Base-by-base conservation (phyloP, 2,113 vertebrate species). In the Podarcis cretensis region DNA sequence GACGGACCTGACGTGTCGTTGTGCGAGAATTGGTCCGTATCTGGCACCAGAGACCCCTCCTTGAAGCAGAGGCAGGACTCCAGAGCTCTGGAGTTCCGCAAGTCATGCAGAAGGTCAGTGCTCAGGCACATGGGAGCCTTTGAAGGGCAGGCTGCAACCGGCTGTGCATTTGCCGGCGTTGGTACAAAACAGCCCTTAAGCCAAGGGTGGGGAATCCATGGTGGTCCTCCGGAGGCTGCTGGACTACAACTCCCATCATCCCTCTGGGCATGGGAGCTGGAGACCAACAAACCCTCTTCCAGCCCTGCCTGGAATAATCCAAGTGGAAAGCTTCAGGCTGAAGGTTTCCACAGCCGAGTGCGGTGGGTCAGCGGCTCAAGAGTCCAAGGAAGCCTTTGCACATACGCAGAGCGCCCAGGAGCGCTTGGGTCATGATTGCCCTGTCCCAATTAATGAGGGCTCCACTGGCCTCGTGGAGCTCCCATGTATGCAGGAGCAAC, bases 1-100 rank as follows among this genome's bases (percentile, higher is more conserved):
- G 4, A 21, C 35, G 6, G 2, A 23, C 25, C 14, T 27, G 25
- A 30, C 14, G 4, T 13, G 0, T 12, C 0, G 14, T 5, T 21
- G 2, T 10, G 32, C 16, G 48, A 6, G 6, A 20, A 18, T 4
- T 13, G 48, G 20, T 63, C 71, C n/a, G 2, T 12, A 57, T 13
- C 48, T 4, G 35, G 54, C 6, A 10, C n/a, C 48, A 2, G 48
- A 54, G 48, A 54, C 48, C 48, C 7, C 48, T 30, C 73, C 66
- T 59, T 48, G 25, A 25, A 6, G 4, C 3, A 57, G 35, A 13
- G n/a, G 18, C 8, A 18, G 4, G 4, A 23, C 32, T 6, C 1
- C 14, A 37, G 86, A 40, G 48, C 18, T 30, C 7, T 1, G 16
- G 40, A 54, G 48, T 12, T 54, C 1, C 23, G 43, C 6, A 20